Percentiles rank a stretch among this genome's conserved stretches.
These are phyloP conservation scores for Parnassius orleans DNA, from an alignment of 2,888 invertebrate genomes.

Conservation along the genomic window DNA sequence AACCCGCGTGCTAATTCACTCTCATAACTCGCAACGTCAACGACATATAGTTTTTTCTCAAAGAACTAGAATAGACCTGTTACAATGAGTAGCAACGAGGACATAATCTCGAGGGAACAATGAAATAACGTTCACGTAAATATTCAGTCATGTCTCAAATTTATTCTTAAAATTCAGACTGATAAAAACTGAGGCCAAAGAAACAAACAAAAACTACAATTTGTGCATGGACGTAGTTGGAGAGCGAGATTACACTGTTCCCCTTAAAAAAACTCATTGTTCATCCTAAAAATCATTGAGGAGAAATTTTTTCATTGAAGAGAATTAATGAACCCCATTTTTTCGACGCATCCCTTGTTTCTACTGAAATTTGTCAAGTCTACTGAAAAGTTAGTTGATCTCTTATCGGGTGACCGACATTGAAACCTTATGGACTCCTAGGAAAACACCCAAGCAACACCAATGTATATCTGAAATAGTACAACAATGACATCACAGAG, in stretches of 20 bases:
- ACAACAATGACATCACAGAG: conserved; percentile 43
- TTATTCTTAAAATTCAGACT: conserved; percentile 36
- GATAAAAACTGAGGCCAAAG: conserved; percentile 38
- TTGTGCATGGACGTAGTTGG: conserved; percentile 30
- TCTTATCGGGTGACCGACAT: too few species aligned
- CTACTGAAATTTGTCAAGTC: too few species aligned
- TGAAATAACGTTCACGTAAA: conserved; percentile 19
- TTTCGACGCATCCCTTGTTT: too few species aligned
- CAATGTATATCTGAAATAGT: conserved; percentile 28
- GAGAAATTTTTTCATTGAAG: too few species aligned
- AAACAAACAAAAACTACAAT: conserved; percentile 40
- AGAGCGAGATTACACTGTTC: too few species aligned
- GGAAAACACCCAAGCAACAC: too few species aligned
- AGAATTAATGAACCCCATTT: too few species aligned
- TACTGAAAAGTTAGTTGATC: too few species aligned
- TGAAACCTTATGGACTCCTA: too few species aligned
- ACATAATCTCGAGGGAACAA: conserved; percentile 9
- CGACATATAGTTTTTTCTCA: conserved; percentile 16
- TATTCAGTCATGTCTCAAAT: conserved; percentile 14
- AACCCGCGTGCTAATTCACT: conserved; percentile 29
- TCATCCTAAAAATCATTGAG: too few species aligned
- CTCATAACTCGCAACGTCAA: conserved; percentile 25
- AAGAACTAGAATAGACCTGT: conserved; percentile 14
- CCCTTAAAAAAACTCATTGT: too few species aligned
- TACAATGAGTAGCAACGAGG: conserved; percentile 11